Conservation (phyloP, 2,888 invertebrate species). For the Heliconius hortense region DNA sequence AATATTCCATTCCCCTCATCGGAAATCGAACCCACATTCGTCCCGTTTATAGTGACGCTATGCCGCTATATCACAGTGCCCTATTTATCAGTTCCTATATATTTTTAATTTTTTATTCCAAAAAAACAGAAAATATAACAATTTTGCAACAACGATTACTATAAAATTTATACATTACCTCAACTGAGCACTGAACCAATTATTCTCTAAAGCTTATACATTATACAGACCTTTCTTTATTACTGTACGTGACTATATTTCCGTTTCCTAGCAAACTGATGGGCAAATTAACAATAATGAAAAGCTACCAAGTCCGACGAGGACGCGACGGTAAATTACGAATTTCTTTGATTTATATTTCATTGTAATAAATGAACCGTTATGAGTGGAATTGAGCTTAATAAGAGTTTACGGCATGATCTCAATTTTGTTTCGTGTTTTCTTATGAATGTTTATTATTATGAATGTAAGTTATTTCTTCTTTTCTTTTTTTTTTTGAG, state of each 20-base stretch:
- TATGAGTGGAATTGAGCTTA: slow-evolving; percentile 13
- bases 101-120: too few relatives aligned
- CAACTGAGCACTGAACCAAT: neutral
- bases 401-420: slow-evolving; percentile 20
- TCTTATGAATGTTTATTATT: slow-evolving; percentile 3
- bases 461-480: neutral
- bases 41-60: too few relatives aligned
- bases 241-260: slow-evolving; percentile 32
- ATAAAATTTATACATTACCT: neutral
- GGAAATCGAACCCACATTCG: too few relatives aligned
- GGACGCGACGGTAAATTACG: slow-evolving; percentile 33
- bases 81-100: too few relatives aligned
- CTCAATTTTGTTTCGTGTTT: slow-evolving; percentile 7
- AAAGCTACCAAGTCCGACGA: slow-evolving; percentile 35
- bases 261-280: slow-evolving; percentile 35
- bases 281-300: slow-evolving; percentile 42
- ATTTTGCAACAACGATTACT: neutral
- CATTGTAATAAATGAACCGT: slow-evolving; percentile 22
- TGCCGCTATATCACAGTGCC: too few relatives aligned
- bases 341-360: slow-evolving; percentile 32
- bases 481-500: neutral
- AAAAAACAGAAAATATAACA: neutral
- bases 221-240: slow-evolving; percentile 29
- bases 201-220: neutral
- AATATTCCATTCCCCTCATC: too few relatives aligned